phyloP scores from a whole-genome alignment of 1,140 invertebrate genomes.

The Armadillidium nasatum region DNA sequence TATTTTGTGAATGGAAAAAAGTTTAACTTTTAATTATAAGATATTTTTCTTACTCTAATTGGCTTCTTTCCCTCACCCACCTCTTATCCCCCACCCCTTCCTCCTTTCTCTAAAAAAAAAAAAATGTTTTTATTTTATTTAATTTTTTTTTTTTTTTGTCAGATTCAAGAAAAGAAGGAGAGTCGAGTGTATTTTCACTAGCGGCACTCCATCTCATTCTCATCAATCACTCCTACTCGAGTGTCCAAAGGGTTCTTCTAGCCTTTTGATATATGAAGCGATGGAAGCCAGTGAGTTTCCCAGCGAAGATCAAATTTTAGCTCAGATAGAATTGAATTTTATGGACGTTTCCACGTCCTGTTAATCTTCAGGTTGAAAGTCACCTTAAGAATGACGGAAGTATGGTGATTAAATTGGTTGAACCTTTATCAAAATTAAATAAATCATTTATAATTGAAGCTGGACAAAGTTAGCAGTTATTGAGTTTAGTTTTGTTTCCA shows the following conservation, averaged over 20 bases:
- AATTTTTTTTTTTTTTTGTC: background rate
- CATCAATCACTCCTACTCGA: background rate
- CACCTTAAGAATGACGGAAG: background rate
- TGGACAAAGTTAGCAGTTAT: background rate
- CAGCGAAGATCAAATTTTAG: constrained; percentile 2
- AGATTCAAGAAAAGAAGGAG: background rate
- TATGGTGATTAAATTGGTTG: background rate
- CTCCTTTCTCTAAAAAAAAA: too few species aligned
- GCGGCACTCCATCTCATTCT: background rate
- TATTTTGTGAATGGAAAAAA: too few species aligned
- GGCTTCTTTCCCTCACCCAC: too few species aligned
- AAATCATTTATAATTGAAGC: constrained; percentile 1
- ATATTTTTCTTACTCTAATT: too few species aligned
- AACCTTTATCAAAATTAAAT: background rate
- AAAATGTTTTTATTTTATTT: too few species aligned
- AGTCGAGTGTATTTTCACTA: background rate
- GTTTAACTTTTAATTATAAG: too few species aligned
- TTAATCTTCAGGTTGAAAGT: background rate
- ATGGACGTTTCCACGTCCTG: background rate
- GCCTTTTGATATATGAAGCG: background rate
- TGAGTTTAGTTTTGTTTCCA: background rate
- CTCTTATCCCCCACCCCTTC: too few species aligned
- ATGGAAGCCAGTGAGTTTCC: background rate
- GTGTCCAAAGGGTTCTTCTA: background rate
- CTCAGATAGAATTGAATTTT: background rate